Evolutionary conservation across 2,888 invertebrate genomes (phyloP).

Genomic region (Slavum lentiscoides): DNA sequence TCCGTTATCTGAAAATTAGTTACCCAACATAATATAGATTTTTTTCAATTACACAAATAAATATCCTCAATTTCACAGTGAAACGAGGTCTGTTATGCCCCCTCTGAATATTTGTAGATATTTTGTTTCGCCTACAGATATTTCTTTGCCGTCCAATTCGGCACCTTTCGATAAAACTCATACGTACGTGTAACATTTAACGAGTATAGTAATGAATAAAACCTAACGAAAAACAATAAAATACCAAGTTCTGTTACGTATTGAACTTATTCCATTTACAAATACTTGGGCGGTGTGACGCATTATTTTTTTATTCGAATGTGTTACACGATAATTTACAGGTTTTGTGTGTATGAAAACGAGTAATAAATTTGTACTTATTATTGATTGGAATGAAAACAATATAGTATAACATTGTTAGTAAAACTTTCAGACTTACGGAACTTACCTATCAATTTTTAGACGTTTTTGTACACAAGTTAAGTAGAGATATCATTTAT

Average conservation of each 20-base stretch:
- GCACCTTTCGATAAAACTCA: no score
- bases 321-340: slow-evolving; percentile 2
- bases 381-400: neutral
- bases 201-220: no score
- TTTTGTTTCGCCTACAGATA: neutral
- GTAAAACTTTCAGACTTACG: neutral
- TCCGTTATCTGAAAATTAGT: no score
- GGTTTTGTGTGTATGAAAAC: neutral
- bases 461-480: neutral
- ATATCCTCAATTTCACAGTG: no score
- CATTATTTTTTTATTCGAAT: neutral
- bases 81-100: no score
- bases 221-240: no score
- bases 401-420: neutral
- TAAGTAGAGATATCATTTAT: no score
- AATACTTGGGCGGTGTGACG: neutral
- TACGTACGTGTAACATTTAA: no score
- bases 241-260: neutral
- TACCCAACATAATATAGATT: no score
- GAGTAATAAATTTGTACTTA: neutral
- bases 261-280: neutral
- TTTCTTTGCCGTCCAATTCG: neutral
- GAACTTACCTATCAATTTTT: neutral
- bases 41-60: no score
- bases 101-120: neutral